Evolutionary conservation across 2,113 vertebrate genomes (phyloP).

Genomic region (Athene noctua): DNA sequence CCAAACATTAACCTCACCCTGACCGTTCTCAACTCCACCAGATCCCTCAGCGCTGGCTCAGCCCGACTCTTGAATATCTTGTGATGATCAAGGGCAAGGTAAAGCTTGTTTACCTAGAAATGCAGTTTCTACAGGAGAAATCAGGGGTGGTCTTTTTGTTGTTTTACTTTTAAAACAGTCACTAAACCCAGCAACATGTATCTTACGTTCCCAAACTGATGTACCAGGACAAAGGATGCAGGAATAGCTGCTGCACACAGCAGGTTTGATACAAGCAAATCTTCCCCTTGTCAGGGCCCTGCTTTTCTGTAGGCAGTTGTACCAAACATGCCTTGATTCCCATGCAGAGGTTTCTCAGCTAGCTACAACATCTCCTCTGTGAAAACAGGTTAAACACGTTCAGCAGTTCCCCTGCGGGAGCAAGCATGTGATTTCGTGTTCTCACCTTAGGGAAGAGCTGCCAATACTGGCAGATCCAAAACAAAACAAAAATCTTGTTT

Average conservation of each 20-base stretch:
- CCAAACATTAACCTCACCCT: no score
- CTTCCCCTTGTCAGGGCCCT: neutral
- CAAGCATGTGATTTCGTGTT: neutral
- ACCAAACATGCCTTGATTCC: neutral
- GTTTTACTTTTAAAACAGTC: neutral
- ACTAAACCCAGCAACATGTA: neutral
- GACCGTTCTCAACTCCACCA: no score
- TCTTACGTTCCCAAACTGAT: neutral
- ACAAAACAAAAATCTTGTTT: neutral
- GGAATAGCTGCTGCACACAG: neutral
- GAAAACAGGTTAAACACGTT: neutral
- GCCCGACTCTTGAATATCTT: neutral
- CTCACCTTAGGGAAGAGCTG: neutral
- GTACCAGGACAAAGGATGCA: neutral
- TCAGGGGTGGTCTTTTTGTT: rapidly evolving
- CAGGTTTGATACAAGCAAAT: neutral
- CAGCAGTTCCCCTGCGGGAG: neutral
- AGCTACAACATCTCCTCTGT: neutral
- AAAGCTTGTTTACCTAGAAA: neutral
- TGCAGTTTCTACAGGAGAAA: neutral
- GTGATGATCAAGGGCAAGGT: neutral
- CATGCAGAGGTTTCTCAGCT: neutral
- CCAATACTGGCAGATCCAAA: neutral
- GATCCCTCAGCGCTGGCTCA: no score
- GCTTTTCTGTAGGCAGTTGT: neutral